Evolutionary conservation across 35 echinoderm and acorn worm genomes (phyloP).

Genomic region (Lytechinus pictus): DNA sequence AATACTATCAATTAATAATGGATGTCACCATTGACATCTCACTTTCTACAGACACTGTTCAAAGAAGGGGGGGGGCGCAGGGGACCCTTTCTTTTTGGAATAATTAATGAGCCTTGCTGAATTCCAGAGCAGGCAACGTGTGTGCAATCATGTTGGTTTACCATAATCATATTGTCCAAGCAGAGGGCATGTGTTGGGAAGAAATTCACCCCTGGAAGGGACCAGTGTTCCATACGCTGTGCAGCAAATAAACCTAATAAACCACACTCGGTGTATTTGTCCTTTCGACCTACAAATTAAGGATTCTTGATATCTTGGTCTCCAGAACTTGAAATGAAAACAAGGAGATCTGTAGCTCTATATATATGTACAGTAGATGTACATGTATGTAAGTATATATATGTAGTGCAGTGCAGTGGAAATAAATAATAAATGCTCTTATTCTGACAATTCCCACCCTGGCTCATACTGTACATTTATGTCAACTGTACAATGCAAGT

Average conservation of each 20-base stretch:
- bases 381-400: neutral
- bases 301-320: neutral
- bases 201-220: neutral
- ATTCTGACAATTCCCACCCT: no score
- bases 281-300: neutral
- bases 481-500: no score
- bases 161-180: neutral
- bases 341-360: no score
- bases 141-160: neutral
- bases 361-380: neutral
- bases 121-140: neutral
- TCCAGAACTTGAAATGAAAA: no score
- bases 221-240: neutral
- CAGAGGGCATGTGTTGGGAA: constrained; percentile 7
- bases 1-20: neutral
- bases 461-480: no score
- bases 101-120: neutral
- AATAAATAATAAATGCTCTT: no score
- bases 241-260: neutral
- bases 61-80: neutral
- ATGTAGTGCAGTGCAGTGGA: neutral
- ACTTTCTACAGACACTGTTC: neutral
- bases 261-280: neutral
- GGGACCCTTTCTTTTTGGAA: neutral
- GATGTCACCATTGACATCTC: neutral